Percentiles rank a stretch among this genome's conserved stretches.
These are phyloP conservation scores for Apostichopus japonicus DNA, from an alignment of 35 echinoderm and acorn worm genomes.

Conservation along the genomic window DNA sequence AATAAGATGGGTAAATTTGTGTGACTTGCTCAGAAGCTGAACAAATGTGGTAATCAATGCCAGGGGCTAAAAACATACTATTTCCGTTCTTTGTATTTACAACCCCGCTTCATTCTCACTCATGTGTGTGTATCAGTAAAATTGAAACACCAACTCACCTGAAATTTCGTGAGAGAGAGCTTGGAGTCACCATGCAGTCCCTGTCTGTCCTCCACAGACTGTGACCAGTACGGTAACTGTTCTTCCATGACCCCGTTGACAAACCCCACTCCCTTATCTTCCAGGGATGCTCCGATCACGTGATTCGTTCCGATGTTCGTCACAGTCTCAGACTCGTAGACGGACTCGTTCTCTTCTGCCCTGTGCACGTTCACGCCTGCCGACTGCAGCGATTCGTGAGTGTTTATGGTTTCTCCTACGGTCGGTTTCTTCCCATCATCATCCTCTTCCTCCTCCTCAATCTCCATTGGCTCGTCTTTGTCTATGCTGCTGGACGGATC, in stretches of 20 bases:
- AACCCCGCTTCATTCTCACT: no score
- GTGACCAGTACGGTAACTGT: constrained; percentile 2
- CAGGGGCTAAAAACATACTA: no score
- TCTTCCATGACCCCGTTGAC: constrained; percentile 25
- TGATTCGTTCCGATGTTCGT: constrained; percentile 85
- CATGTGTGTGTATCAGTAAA: no score
- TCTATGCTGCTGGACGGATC: constrained; percentile 38
- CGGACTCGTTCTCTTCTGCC: constrained; percentile 75
- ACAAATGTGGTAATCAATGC: no score
- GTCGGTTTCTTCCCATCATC: background rate
- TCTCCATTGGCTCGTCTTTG: background rate
- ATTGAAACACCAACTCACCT: background rate
- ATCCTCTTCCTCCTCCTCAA: no score
- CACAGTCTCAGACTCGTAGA: constrained; percentile 82
- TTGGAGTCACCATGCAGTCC: background rate
- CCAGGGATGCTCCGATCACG: constrained; percentile 72
- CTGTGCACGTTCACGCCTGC: constrained; percentile 59
- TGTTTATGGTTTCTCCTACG: background rate
- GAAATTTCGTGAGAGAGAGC: constrained; percentile 25
- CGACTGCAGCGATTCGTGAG: background rate
- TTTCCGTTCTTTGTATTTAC: no score
- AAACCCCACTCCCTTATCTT: constrained; percentile 76
- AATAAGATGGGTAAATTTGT: no score
- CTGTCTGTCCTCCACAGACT: background rate
- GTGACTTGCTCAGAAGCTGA: no score